Evolutionary conservation across 2,888 invertebrate genomes (phyloP), one percentile per base, ranked within the genome.

Genomic region (Taphrorychus bicolor): DNA sequence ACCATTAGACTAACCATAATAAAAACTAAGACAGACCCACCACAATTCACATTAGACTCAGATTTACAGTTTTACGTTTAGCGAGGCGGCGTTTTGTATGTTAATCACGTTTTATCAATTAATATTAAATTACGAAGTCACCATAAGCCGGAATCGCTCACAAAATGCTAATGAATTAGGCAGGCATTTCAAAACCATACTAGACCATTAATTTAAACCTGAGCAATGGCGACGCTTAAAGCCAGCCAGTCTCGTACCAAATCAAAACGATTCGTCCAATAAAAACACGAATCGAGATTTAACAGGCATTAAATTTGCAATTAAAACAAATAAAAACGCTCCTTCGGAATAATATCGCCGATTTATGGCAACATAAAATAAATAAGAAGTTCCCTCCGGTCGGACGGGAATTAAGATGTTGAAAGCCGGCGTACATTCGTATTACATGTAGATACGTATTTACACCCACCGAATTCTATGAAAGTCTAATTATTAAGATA

Each of bases 291-390:
- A 52, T 52, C 52, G 48, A 60, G 60, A 60, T 41, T 60, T 60
- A 60, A 60, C 52, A 53, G 59, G 59, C 65, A 59, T 54, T 65
- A 59, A 65, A 65, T 65, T 65, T 51, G 65, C 65, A 59, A 65
- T 65, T 65, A 65, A 65, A 65, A 65, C 59, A 65, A 65, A 65
- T 65, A 65, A 59, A 65, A 59, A 45, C 53, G 53, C 42, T 65
- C 48, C 59, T 32, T 21, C 65, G 59, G 65, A 54, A 59, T 59
- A 65, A 65, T 59, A 65, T 48, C 65, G 59, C 32, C 59, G 54
- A 65, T 24, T 65, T 65, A 65, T 59, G 59, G 65, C 65, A 19
- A 45, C 59, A 59, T 59, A 59, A 65, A 65, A 65, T 59, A 65
- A 65, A 65, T 65, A 65, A 65, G 59, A 53, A 54, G 53, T 65